Evolutionary conservation across 2,113 vertebrate genomes (phyloP).

Genomic region (Maccullochella peelii): DNA sequence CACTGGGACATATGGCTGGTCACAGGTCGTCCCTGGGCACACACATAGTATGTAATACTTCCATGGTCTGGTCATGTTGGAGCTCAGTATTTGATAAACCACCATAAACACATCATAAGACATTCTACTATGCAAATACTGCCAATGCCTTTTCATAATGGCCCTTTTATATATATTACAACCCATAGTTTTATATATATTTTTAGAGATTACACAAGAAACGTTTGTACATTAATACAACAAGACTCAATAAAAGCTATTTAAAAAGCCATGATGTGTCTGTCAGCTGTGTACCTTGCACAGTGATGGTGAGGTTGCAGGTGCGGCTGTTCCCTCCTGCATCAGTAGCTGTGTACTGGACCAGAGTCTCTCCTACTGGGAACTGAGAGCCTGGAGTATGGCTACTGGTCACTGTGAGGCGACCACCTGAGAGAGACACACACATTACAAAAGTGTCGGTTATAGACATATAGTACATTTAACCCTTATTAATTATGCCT

Average conservation of each 20-base stretch:
- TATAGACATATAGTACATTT: not conserved
- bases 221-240: too few species aligned
- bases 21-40: conserved; percentile 90
- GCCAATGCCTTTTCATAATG: not conserved
- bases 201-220: not conserved
- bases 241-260: too few species aligned
- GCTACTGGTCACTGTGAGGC: conserved; percentile 86
- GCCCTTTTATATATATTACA: not conserved
- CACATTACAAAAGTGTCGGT: not conserved
- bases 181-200: not conserved
- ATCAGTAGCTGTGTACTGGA: conserved; percentile 90
- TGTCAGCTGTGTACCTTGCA: conserved; percentile 86
- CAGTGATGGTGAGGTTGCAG: conserved; percentile 90
- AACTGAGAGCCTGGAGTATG: conserved; percentile 90
- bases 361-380: conserved; percentile 90
- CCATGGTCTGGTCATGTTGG: not conserved
- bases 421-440: conserved; percentile 81
- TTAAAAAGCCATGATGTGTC: too few species aligned
- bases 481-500: not conserved
- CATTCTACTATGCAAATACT: too few species aligned
- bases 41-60: not conserved
- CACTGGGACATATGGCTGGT: conserved; percentile 89
- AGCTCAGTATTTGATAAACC: not conserved
- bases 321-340: conserved; percentile 93
- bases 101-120: not conserved